phyloP scores from a whole-genome alignment of 2,888 invertebrate species.

The Chesias legatella region DNA sequence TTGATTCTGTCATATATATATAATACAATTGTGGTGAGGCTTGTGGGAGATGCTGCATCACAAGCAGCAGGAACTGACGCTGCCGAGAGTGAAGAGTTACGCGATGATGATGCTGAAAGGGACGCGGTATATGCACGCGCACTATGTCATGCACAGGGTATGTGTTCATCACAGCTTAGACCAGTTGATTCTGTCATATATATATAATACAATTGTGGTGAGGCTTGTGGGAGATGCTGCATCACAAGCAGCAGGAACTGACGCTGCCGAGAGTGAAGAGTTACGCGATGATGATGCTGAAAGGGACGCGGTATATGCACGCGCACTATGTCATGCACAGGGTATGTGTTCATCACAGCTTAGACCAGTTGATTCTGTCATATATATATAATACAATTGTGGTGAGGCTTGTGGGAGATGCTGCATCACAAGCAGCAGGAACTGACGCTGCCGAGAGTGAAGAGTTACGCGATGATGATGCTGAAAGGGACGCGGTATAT shows the following conservation, averaged over 20 bases:
- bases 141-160: conserved; percentile 96
- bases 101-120: conserved; percentile 92
- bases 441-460: conserved; percentile 65
- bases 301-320: conserved; percentile 94
- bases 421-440: conserved; percentile 83
- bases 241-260: conserved; percentile 78
- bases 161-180: conserved; percentile 15
- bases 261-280: conserved; percentile 80
- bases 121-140: conserved; percentile 91
- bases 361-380: too few relatives aligned
- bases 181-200: too few relatives aligned
- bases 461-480: conserved; percentile 84
- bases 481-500: conserved; percentile 93
- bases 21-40: conserved; percentile 96
- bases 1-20: too few relatives aligned
- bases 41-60: conserved; percentile 89
- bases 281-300: conserved; percentile 87
- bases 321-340: conserved; percentile 95
- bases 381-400: too few relatives aligned
- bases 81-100: conserved; percentile 80
- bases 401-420: conserved; percentile 91
- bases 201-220: too few relatives aligned
- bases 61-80: conserved; percentile 60
- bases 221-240: conserved; percentile 89
- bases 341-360: conserved; percentile 67